Evolutionary conservation across 2,113 vertebrate genomes (phyloP).

Genomic region (Cryptoleucopteryx plumbea): DNA sequence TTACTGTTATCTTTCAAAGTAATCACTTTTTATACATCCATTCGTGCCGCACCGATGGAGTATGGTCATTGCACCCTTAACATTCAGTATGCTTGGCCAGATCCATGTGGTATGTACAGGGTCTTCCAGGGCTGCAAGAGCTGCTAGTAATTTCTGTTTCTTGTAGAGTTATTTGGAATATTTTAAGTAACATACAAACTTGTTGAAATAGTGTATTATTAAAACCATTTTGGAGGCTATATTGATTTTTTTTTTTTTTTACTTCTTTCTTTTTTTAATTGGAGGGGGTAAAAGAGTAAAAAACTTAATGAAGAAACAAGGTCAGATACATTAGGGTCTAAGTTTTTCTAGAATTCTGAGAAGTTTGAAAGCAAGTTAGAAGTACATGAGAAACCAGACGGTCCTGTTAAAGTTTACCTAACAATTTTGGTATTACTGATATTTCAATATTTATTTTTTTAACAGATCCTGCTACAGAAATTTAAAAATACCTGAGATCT

Average conservation of each 20-base stretch:
- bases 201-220: not conserved
- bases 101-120: not conserved
- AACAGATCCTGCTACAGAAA: not conserved
- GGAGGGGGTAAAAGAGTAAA: not conserved
- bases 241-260: not conserved
- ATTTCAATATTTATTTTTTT: not conserved
- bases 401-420: not conserved
- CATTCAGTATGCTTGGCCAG: not conserved
- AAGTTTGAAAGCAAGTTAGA: not conserved
- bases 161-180: not conserved
- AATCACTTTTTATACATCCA: not conserved
- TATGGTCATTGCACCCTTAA: rapidly evolving
- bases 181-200: not conserved
- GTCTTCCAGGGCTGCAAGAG: too few relatives aligned
- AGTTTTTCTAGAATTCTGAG: not conserved
- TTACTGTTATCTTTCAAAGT: not conserved
- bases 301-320: not conserved
- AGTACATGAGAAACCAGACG: not conserved
- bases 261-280: not conserved
- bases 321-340: not conserved
- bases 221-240: not conserved
- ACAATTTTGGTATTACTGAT: not conserved
- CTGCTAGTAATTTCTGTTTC: not conserved
- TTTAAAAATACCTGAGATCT: not conserved
- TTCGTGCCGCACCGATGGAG: not conserved